Base-by-base conservation (phyloP, 2,113 vertebrate genomes). In the Chaenogobius annularis region DNA sequence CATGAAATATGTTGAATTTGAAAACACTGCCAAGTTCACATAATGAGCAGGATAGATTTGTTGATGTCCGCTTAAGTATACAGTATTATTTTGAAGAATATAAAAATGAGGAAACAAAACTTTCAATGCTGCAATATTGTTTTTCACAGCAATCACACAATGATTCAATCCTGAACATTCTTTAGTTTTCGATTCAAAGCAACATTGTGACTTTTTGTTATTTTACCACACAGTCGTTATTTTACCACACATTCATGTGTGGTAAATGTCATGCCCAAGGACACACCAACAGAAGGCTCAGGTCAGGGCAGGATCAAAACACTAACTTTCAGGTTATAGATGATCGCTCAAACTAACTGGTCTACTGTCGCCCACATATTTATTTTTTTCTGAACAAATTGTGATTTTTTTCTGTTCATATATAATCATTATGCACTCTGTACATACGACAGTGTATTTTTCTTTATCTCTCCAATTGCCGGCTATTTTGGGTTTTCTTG, bases 401-500 rank as follows among this genome's bases (percentile, higher is more conserved):
- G n/a, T n/a, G n/a, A n/a, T n/a, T n/a, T 54, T n/a, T 12, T 22
- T 23, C 3, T 56, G 54, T 23, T 9, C 14, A 22, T 56, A 31
- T 17, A 61, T 15, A 44, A 71, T 37, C 31, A 76, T 59, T 15
- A 43, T 58, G 31, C 22, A 8, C 40, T 75, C 19, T 44, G 43
- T 64, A 58, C 64, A 59, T 8, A 31, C 19, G 37, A 71, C 63
- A 0, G 47, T 71, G 44, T 44, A 14, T 66, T 31, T 72, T 63
- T 80, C 68, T 31, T 84, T 75, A 43, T 83, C 58, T 63, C 66
- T 83, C 79, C 77, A 84, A 71, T 83, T 85, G 80, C 75, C 71
- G 40, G 65, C 79, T 83, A 83, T 80, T 87, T 84, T 84, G 82
- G 81, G 59, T 85, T 84, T 83, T 81, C 81, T 87, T 90, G 81